Evolutionary conservation across 2,888 invertebrate genomes (phyloP), one percentile per base, ranked within the genome.

Genomic region (Rotaria macrura): DNA sequence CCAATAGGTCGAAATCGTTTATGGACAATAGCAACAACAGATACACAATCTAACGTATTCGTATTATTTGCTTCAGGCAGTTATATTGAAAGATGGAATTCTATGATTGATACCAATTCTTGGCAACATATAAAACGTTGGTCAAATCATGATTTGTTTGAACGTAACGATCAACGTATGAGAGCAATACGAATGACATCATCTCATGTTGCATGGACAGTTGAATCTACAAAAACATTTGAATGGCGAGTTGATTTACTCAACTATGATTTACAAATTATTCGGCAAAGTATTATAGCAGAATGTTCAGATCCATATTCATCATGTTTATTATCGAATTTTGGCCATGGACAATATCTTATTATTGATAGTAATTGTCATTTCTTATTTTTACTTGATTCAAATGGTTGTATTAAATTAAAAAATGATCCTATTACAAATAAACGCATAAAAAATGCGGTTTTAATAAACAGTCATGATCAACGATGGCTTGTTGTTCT

Each of bases 101-200:
- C 43, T 3, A 65, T 38, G 2, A 20, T 34, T 20, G 65, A 20
- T 20, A 20, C 65, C 5, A 23, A 40, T n/a, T 79, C 79, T 25
- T 79, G 79, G 79, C 79, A 43, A n/a, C 43, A 25, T 10, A 43
- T 79, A 25, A 43, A 79, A 43, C 79, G 79, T 43, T 79, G 79
- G 79, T 79, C 79, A 79, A 79, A 79, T 79, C 79, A 79, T 79
- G 79, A 79, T 43, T n/a, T 79, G 43, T 79, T 79, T 43, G 79
- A 40, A 43, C 43, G n/a, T 43, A 43, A 43, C 43, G 43, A 79
- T 79, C 79, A 79, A 43, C 43, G 43, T 43, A n/a, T 79, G 25
- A 79, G 79, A 79, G 14, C 25, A 4, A 79, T 79, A n/a, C 40
- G 79, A 7, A 79, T 43, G 43, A 79, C 40, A 43, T 40, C 40